phyloP scores from a whole-genome alignment of 2,113 vertebrate genomes.

The Oenanthe oenanthe region DNA sequence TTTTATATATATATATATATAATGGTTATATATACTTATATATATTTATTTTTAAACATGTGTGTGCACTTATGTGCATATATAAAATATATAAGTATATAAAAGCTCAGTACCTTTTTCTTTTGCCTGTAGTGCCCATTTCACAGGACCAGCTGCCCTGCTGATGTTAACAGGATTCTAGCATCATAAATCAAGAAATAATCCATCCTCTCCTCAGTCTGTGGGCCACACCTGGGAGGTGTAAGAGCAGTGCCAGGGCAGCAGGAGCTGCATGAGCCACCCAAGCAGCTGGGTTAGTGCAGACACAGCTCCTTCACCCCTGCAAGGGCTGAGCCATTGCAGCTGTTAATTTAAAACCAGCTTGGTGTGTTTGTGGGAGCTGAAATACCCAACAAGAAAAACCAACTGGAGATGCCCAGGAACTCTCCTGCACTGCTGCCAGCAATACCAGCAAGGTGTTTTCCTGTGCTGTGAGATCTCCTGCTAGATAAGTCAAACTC shows the following conservation, averaged over 20 bases:
- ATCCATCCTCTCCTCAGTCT: accelerated
- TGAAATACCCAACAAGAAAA: neutral
- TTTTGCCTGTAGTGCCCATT: neutral
- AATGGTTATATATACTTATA: neutral
- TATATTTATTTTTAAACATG: neutral
- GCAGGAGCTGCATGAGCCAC: neutral
- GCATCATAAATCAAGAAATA: neutral
- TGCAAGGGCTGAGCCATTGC: neutral
- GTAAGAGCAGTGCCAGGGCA: neutral
- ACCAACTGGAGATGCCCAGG: neutral
- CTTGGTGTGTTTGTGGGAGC: neutral
- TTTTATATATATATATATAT: no score
- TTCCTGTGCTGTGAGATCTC: neutral
- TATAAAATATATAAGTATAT: neutral
- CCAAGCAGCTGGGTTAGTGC: neutral
- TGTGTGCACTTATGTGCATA: no score
- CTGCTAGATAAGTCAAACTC: neutral
- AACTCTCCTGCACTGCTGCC: neutral
- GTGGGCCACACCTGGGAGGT: neutral
- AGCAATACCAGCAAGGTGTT: neutral
- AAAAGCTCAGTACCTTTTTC: neutral
- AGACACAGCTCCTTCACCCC: neutral
- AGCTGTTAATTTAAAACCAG: neutral
- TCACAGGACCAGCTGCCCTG: neutral
- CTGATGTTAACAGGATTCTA: neutral